Evolutionary conservation across 2,888 invertebrate genomes (phyloP).

Genomic region (Argyra leucocephala): DNA sequence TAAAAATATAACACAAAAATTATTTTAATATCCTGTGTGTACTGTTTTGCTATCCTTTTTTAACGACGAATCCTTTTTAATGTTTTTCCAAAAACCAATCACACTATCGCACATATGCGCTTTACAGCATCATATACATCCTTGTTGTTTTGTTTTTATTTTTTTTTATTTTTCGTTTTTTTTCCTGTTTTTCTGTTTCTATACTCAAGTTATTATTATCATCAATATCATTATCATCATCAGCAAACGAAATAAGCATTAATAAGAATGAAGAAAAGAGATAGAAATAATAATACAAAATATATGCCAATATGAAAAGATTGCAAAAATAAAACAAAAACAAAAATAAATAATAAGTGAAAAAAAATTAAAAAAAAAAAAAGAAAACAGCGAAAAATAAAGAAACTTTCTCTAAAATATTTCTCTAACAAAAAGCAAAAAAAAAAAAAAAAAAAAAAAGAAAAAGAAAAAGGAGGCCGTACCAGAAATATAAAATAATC

Average conservation of each 20-base stretch:
- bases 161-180: not conserved
- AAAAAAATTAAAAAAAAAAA: not conserved
- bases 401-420: constrained; percentile 4
- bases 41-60: not conserved
- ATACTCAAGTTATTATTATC: not conserved
- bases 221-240: not conserved
- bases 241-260: not conserved
- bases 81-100: constrained; percentile 9
- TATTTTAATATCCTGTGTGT: not conserved
- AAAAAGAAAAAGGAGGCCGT: not conserved
- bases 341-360: not conserved
- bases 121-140: not conserved
- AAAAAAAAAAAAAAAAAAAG: not conserved
- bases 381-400: not conserved
- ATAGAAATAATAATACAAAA: not conserved
- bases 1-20: not conserved
- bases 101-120: constrained; percentile 10
- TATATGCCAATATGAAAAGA: constrained; percentile 2
- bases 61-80: not conserved
- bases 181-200: not conserved
- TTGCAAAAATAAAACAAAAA: not conserved
- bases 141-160: not conserved
- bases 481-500: not conserved
- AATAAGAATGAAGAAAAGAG: not conserved
- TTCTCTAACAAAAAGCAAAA: not conserved